phyloP scores from a whole-genome alignment of 2,888 invertebrate species.

The Coelopa pilipes region DNA sequence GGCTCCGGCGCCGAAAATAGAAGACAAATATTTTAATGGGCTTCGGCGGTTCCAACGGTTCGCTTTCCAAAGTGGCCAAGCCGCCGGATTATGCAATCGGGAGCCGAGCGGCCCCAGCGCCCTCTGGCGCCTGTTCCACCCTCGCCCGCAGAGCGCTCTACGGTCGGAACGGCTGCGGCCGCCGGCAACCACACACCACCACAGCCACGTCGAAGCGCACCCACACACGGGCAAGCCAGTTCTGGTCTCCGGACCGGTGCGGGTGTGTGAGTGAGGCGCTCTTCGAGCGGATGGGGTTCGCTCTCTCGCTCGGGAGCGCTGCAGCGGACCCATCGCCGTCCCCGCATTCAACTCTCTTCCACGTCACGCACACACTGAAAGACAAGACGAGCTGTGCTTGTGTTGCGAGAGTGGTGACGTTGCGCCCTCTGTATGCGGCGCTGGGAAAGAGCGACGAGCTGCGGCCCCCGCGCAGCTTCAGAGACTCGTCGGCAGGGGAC shows the following conservation, averaged over 20 bases:
- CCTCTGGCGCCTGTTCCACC: neutral
- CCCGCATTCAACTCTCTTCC: neutral
- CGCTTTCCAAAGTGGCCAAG: no score
- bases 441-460: neutral
- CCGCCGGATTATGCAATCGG: no score
- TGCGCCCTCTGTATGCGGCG: no score
- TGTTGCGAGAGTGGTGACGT: no score
- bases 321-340: no score
- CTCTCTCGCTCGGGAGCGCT: neutral
- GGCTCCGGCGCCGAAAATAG: no score
- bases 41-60: no score
- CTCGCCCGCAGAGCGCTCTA: neutral
- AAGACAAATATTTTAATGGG: no score
- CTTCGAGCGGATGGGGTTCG: neutral
- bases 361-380: no score
- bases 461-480: neutral
- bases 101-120: no score
- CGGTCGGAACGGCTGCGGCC: neutral
- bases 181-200: neutral
- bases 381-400: no score
- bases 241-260: neutral
- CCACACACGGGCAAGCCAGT: slow-evolving; percentile 9
- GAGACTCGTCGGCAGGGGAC: slow-evolving; percentile 26
- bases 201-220: neutral
- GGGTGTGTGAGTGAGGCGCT: slow-evolving; percentile 3